A percentile compares a stretch with the other conserved stretches of the same genome.
These are phyloP conservation scores for Caerostris extrusa DNA, from an alignment of 1,140 invertebrate genomes.

Conservation along the genomic window DNA sequence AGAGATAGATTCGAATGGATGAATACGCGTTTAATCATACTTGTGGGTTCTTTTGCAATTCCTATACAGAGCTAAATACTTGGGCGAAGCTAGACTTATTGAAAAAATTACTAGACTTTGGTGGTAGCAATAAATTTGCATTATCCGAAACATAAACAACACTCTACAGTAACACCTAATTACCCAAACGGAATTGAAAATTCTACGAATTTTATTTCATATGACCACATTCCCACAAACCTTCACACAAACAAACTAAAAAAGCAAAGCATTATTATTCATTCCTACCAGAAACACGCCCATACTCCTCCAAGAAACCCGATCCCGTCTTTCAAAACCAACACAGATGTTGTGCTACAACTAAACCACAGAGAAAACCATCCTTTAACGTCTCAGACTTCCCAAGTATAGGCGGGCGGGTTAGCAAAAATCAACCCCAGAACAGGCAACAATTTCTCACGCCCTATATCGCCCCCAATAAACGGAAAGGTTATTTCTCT, in stretches of 20 bases:
- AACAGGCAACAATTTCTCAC: slow-evolving; percentile 63
- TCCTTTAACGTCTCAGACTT: neutral
- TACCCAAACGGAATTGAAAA: too few relatives aligned
- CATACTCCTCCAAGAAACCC: neutral
- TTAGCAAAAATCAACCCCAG: neutral
- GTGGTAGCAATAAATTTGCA: too few relatives aligned
- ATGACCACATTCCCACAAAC: neutral
- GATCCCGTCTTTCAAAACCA: neutral
- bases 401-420: neutral
- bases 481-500: slow-evolving; percentile 64
- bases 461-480: slow-evolving; percentile 63
- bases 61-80: too few relatives aligned
- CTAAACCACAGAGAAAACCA: slow-evolving; percentile 1
- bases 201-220: neutral
- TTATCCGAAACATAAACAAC: too few relatives aligned
- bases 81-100: too few relatives aligned
- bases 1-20: too few relatives aligned
- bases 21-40: too few relatives aligned
- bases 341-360: slow-evolving; percentile 19
- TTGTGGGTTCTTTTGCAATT: too few relatives aligned
- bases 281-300: slow-evolving; percentile 9
- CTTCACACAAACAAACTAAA: neutral
- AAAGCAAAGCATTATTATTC: neutral
- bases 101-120: too few relatives aligned
- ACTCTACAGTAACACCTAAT: too few relatives aligned